A percentile compares a stretch with the other conserved stretches of the same genome.
phyloP scores from a whole-genome alignment of 2,797 vertebrate genomes.

The Trichosurus vulpecula region DNA sequence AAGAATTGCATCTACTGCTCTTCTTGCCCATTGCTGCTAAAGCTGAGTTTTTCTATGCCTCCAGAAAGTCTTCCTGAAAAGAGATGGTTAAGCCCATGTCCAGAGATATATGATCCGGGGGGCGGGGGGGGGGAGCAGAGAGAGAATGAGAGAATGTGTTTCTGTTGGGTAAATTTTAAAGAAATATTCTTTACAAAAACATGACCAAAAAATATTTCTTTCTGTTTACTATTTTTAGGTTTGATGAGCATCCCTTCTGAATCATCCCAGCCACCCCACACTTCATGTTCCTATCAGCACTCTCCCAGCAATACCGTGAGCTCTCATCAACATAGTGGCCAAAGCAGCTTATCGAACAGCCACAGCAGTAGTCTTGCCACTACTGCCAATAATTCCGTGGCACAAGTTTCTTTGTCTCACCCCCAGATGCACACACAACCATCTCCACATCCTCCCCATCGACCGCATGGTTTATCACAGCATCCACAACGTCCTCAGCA shows the following conservation, averaged over 20 bases:
- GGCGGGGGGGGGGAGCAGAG: too few species aligned
- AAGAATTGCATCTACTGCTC: neutral
- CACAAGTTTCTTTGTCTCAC: constrained; percentile 91
- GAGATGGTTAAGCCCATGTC: neutral
- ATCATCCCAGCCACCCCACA: constrained; percentile 92
- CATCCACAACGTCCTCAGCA: constrained; percentile 84
- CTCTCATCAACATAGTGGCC: constrained; percentile 87
- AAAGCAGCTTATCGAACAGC: constrained; percentile 91
- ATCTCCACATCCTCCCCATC: constrained; percentile 86
- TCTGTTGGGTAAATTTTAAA: constrained; percentile 48
- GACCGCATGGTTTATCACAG: constrained; percentile 88
- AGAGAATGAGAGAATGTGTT: too few species aligned
- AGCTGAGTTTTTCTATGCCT: neutral
- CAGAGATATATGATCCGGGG: neutral
- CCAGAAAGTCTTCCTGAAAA: neutral
- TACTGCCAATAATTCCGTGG: constrained; percentile 81
- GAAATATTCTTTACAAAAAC: constrained; percentile 25
- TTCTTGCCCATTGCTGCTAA: neutral
- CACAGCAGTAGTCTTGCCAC: constrained; percentile 77
- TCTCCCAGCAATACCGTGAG: constrained; percentile 91
- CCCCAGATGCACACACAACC: constrained; percentile 86
- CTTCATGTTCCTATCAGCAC: constrained; percentile 95
- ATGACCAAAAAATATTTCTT: constrained; percentile 45
- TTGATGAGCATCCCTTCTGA: constrained; percentile 93
- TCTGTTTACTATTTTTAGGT: constrained; percentile 82